These are phyloP conservation scores for Anhinga rufa DNA, from an alignment of 2,113 vertebrate species.

Conservation along the genomic window DNA sequence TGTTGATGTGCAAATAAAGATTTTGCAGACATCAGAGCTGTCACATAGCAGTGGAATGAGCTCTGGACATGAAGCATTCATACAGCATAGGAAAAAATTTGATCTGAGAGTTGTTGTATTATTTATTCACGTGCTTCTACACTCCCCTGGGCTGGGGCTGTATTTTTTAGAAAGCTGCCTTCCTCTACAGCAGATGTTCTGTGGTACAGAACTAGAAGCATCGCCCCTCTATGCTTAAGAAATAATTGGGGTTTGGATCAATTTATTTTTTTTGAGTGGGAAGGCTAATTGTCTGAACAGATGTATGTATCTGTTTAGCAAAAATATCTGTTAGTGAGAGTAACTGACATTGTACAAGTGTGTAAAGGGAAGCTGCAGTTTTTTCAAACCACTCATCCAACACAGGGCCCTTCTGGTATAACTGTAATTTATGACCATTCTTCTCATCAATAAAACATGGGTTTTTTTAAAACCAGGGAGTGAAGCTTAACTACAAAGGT, in stretches of 20 bases:
- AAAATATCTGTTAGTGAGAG: not conserved
- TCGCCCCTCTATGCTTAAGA: not conserved
- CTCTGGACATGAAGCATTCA: not conserved
- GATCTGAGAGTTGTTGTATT: not conserved
- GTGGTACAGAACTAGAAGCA: not conserved
- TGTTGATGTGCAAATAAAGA: not conserved
- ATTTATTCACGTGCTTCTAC: not conserved
- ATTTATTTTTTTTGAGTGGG: not conserved
- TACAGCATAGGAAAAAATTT: not conserved
- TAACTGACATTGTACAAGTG: not conserved
- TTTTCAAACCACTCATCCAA: not conserved
- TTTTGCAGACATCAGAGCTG: not conserved
- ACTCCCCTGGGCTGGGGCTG: not conserved
- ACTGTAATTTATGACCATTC: not conserved
- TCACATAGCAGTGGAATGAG: not conserved
- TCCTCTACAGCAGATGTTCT: not conserved
- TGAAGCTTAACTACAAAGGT: not conserved
- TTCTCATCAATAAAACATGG: not conserved
- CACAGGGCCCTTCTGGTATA: not conserved
- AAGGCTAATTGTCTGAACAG: not conserved
- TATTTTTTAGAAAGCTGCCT: not conserved
- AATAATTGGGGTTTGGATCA: not conserved
- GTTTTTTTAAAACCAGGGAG: rapidly evolving
- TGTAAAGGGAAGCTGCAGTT: not conserved
- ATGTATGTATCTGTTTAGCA: not conserved